A percentile compares a stretch with the other conserved stretches of the same genome.
phyloP scores from a whole-genome alignment of 2,888 invertebrate species.

The Polymixis lichenea region DNA sequence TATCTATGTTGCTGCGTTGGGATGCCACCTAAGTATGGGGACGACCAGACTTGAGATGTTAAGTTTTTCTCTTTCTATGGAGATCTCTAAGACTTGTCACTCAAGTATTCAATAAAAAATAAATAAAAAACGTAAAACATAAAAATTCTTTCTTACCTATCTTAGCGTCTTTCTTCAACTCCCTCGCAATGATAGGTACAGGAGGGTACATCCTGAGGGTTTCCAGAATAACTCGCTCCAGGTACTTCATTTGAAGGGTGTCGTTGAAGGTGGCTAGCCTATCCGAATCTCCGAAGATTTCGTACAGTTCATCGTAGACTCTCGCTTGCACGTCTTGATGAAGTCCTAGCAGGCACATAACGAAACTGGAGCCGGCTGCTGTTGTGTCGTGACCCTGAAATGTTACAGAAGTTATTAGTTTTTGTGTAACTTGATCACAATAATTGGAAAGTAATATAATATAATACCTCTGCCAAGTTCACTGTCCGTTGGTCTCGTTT shows the following conservation, averaged over 20 bases:
- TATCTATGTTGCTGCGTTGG: neutral
- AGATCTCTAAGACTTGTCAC: neutral
- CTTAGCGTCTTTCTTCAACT: constrained; percentile 93
- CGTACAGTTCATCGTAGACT: constrained; percentile 93
- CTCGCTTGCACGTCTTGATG: constrained; percentile 95
- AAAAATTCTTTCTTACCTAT: constrained; percentile 86
- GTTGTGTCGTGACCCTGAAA: constrained; percentile 88
- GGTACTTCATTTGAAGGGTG: constrained; percentile 95
- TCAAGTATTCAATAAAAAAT: too few relatives aligned
- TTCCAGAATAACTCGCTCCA: constrained; percentile 95
- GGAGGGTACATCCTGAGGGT: constrained; percentile 95
- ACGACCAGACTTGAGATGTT: neutral
- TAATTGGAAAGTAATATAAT: neutral
- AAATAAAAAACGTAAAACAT: neutral
- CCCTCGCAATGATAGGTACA: constrained; percentile 94
- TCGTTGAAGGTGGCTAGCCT: constrained; percentile 94
- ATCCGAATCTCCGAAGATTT: constrained; percentile 95
- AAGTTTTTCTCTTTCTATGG: neutral
- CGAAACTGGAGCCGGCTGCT: constrained; percentile 96
- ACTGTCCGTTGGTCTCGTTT: neutral
- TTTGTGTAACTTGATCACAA: neutral
- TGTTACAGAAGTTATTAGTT: neutral
- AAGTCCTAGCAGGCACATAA: constrained; percentile 95
- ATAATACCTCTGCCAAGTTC: neutral
- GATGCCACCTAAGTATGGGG: too few relatives aligned